Evolutionary conservation across 1,140 invertebrate genomes (phyloP), one percentile per base, ranked within the genome.

Genomic region (Tenebrio molitor): DNA sequence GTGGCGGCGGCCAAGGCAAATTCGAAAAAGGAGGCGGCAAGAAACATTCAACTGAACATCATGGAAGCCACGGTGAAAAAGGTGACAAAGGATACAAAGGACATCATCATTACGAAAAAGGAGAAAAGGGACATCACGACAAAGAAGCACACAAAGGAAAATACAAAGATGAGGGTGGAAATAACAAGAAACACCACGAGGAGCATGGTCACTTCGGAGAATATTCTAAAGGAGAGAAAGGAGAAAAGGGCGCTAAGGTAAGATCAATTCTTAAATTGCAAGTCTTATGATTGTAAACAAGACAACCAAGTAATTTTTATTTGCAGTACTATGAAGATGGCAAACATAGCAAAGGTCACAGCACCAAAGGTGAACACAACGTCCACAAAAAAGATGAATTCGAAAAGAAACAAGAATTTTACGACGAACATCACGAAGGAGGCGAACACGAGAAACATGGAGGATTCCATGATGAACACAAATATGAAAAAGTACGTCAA

Each of bases 321-420:
- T 39, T n/a, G n/a, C 74, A 88, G 86, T 88, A 86, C 72, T 86
- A 86, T 23, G 90, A 91, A 76, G 86, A 88, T 0, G 90, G 89
- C 0, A 87, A 90, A 75, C 89, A 91, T 70, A 87, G 88, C 8
- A 91, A 92, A 80, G 90, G 90, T 0, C 89, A 91, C 80, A 90
- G 87, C 77, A 91, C 90, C 0, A 91, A 91, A 80, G 91, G 91
- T 4, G 88, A 89, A 74, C 91, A 91, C 75, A 90, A 89, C 74
- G 87, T 91, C 21, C 89, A 90, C 77, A 91, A 91, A 78, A 91
- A 91, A 79, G 89, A 92, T 70, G 90, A 91, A 75, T 92, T 91
- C 76, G 88, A 91, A 73, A 92, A 91, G 80, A 90, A 89, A 71
- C 87, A 90, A 7, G 89, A 91, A 76, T 92, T 92, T 84, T 91